Evolutionary conservation across 2,888 invertebrate species (phyloP), one percentile per base, ranked within the genome.

Genomic region (Netelia inedita): DNA sequence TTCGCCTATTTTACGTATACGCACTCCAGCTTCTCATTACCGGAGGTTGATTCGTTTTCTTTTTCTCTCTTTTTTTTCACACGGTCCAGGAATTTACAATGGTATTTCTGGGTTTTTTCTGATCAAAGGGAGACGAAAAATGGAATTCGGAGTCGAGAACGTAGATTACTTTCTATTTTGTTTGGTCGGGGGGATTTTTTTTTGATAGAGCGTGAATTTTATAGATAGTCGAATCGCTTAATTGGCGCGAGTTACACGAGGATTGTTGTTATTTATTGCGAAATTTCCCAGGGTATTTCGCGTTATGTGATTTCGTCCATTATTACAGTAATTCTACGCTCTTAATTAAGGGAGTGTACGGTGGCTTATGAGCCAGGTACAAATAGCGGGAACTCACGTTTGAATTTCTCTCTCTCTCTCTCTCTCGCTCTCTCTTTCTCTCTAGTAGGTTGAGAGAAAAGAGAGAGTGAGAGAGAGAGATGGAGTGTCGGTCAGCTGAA

Each of bases 401-500:
- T 71, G 53, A 71, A 50, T 46, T 63, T 55, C n/a, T 23, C 61
- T 1, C 21, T 57, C 19, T 59, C 21, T 59, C 19, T 19, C 57
- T n/a, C 57, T 57, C 57, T 57, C n/a, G n/a, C 21, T 57, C 57
- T 59, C 57, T 59, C 57, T 76, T 43, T 66, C 57, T 76, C 35
- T 28, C 8, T 14, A 9, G 28, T 6, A 35, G 35, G 6, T 35
- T 35, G 35, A 35, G 35, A 35, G 21, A 59, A 43, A 19, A 46
- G 14, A 41, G 50, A n/a, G 57, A 59, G 46, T 11, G 46, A 46
- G 46, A 46, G 46, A 46, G 14, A 14, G 46, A 46, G 46, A 46
- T 1, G 11, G 65, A 53, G 68, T n/a, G 59, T 19, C 57, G 69
- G 55, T 14, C 69, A 79, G 75, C 79, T 66, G 79, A 79, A 83